Percentiles rank a stretch among this genome's conserved stretches.
phyloP scores from a whole-genome alignment of 2,888 invertebrate genomes.

The Anarsia innoxiella region DNA sequence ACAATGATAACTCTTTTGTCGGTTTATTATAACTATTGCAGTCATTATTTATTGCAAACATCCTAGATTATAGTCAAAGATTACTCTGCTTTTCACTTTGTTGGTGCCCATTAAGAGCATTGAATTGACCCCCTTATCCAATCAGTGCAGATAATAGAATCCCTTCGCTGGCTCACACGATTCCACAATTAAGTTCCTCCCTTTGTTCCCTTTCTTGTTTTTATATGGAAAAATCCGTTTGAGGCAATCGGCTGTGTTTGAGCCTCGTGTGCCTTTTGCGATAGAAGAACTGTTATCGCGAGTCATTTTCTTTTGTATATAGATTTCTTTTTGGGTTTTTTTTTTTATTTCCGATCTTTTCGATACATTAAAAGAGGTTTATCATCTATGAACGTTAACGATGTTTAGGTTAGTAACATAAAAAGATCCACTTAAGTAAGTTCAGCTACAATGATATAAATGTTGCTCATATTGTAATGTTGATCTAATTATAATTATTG shows the following conservation, averaged over 20 bases:
- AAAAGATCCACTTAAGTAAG: no score
- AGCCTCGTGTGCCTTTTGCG: background rate
- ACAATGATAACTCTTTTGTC: no score
- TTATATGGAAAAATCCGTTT: constrained; percentile 1
- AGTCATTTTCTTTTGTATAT: background rate
- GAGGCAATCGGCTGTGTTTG: constrained; percentile 2
- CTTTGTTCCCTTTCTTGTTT: constrained; percentile 6
- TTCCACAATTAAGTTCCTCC: constrained; percentile 11
- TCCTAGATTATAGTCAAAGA: no score
- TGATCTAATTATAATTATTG: no score
- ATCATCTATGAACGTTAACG: no score
- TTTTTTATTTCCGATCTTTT: background rate
- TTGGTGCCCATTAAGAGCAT: constrained; percentile 13
- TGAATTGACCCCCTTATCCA: constrained; percentile 15
- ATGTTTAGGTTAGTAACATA: no score
- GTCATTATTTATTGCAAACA: no score
- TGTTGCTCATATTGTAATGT: no score
- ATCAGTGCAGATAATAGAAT: constrained; percentile 16
- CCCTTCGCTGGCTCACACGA: constrained; percentile 9
- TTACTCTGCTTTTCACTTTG: constrained; percentile 3
- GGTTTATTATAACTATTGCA: no score
- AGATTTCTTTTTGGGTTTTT: background rate
- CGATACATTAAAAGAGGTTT: no score
- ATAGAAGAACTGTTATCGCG: background rate
- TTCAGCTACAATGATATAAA: no score